A percentile compares a stretch with the other conserved stretches of the same genome.
Evolutionary conservation across 2,888 invertebrate species (phyloP).

Genomic region (Ptycholaimellus sp.): DNA sequence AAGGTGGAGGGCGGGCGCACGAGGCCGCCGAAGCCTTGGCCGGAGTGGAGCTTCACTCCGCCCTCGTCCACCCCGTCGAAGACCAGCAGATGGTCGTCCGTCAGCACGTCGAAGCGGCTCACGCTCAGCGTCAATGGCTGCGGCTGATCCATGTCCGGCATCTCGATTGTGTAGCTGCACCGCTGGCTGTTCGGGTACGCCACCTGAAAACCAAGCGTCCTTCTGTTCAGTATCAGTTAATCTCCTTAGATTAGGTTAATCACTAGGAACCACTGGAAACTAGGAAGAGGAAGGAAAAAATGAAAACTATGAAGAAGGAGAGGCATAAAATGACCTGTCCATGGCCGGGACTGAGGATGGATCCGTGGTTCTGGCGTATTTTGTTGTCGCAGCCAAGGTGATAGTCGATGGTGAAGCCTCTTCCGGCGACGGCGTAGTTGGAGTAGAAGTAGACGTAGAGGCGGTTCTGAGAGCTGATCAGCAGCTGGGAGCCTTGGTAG

Average conservation of each 20-base stretch:
- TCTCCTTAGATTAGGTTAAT: too few species aligned
- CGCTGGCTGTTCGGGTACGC: too few species aligned
- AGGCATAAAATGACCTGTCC: conserved; percentile 11
- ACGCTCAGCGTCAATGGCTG: conserved; percentile 59
- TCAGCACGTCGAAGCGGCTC: conserved; percentile 58
- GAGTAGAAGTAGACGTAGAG: conserved; percentile 76
- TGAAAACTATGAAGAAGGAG: too few species aligned
- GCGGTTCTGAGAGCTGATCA: conserved; percentile 67
- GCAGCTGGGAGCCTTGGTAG: conserved; percentile 45
- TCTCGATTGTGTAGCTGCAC: conserved; percentile 12
- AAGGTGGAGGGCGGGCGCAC: conserved; percentile 8
- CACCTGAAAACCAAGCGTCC: too few species aligned
- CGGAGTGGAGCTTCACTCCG: conserved; percentile 65
- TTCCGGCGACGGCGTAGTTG: conserved; percentile 45
- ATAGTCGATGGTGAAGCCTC: conserved; percentile 69
- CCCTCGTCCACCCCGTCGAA: conserved; percentile 65
- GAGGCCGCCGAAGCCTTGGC: conserved; percentile 54
- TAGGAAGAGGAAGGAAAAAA: too few species aligned
- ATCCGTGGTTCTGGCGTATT: conserved; percentile 19
- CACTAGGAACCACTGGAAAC: too few species aligned
- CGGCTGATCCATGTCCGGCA: conserved; percentile 11
- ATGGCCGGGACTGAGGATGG: conserved; percentile 26
- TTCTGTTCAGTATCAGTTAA: too few species aligned
- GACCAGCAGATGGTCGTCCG: conserved; percentile 66
- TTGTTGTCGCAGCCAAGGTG: conserved; percentile 50